Percentiles rank a stretch among this genome's conserved stretches.
phyloP scores from a whole-genome alignment of 2,888 invertebrate genomes.

The Gasteruption jaculator region DNA sequence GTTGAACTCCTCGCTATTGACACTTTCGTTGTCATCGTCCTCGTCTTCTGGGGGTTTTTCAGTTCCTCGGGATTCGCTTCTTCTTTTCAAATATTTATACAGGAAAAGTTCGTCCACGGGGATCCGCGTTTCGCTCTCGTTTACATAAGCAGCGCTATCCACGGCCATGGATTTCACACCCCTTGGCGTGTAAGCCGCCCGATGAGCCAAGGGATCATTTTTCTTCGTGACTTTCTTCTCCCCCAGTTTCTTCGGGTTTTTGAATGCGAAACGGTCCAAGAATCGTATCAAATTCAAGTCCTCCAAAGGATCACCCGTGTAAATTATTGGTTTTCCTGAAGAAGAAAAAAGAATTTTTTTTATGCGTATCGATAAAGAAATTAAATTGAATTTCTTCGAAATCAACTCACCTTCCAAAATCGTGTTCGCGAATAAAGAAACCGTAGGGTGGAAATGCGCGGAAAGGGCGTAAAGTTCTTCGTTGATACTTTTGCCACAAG shows the following conservation, averaged over 20 bases:
- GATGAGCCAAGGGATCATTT: slow-evolving; percentile 62
- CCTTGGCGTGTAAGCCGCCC: slow-evolving; percentile 66
- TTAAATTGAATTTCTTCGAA: slow-evolving; percentile 5
- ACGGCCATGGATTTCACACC: slow-evolving; percentile 71
- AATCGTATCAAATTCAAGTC: slow-evolving; percentile 90
- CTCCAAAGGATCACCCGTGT: slow-evolving; percentile 88
- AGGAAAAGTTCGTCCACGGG: slow-evolving; percentile 89
- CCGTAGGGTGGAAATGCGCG: slow-evolving; percentile 87
- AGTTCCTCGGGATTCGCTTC: slow-evolving; percentile 23
- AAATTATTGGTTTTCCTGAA: slow-evolving; percentile 69
- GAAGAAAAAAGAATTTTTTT: slow-evolving; percentile 2
- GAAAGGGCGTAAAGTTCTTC: slow-evolving; percentile 71
- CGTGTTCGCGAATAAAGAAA: slow-evolving; percentile 79
- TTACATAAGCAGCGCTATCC: slow-evolving; percentile 67
- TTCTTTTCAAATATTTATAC: slow-evolving; percentile 58
- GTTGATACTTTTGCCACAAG: slow-evolving; percentile 70
- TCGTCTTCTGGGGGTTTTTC: slow-evolving; percentile 43
- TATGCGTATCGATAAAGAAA: slow-evolving; percentile 3
- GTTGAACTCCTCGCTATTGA: slow-evolving; percentile 55
- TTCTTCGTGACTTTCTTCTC: slow-evolving; percentile 54
- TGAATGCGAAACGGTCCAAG: slow-evolving; percentile 91
- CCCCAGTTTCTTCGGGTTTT: slow-evolving; percentile 77
- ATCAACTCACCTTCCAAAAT: slow-evolving; percentile 61
- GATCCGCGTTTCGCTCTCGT: slow-evolving; percentile 65
- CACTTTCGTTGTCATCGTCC: slow-evolving; percentile 51